Evolutionary conservation across 2,797 vertebrate species (phyloP).

Genomic region (Merluccius polli): DNA sequence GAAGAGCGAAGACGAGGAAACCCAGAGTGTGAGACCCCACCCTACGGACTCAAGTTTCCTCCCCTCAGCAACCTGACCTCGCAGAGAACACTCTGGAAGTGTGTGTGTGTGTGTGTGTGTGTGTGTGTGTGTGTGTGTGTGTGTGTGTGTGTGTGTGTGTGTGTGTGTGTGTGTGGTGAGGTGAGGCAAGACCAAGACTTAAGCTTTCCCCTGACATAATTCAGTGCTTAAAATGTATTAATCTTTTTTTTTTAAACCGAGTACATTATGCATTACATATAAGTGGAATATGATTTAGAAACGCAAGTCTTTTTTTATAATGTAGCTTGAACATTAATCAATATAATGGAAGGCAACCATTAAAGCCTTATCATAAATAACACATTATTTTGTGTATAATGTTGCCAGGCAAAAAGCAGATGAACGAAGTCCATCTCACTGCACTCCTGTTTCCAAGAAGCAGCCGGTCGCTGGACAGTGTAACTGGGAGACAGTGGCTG

Average conservation of each 20-base stretch:
- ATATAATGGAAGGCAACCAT: neutral
- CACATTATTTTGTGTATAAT: neutral
- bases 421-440: neutral
- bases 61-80: slow-evolving; percentile 54
- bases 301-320: neutral
- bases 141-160: too few species aligned
- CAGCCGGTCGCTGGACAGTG: too few species aligned
- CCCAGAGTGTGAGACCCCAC: slow-evolving; percentile 56
- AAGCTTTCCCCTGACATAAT: slow-evolving; percentile 3
- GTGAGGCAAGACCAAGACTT: neutral
- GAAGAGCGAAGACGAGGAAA: slow-evolving; percentile 52
- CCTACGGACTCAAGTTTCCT: slow-evolving; percentile 65
- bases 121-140: neutral
- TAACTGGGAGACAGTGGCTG: neutral
- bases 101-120: slow-evolving; percentile 6
- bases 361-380: neutral
- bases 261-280: slow-evolving; percentile 1
- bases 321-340: neutral
- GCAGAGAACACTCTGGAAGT: slow-evolving; percentile 45
- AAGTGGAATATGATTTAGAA: neutral
- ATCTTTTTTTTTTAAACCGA: neutral
- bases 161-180: too few species aligned
- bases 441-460: neutral
- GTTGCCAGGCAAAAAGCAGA: neutral
- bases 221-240: slow-evolving; percentile 3